These are phyloP conservation scores for Eurosta solidaginis DNA, from an alignment of 1,140 invertebrate genomes.

Conservation along the genomic window DNA sequence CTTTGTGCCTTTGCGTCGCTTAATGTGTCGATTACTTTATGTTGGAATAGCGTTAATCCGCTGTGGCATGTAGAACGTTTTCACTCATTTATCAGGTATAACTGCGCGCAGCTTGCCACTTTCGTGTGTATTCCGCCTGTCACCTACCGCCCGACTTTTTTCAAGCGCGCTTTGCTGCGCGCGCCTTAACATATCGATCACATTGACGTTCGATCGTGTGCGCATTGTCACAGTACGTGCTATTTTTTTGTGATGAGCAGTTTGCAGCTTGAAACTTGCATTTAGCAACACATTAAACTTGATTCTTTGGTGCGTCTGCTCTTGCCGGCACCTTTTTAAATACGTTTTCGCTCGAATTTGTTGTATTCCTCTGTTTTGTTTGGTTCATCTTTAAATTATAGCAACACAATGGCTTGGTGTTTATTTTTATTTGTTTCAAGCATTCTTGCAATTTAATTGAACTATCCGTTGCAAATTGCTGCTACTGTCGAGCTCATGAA, in stretches of 20 bases:
- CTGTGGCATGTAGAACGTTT: neutral
- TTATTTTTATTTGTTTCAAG: conserved; percentile 21
- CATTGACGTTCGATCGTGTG: neutral
- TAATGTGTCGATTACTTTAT: conserved; percentile 24
- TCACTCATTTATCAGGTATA: too few relatives aligned
- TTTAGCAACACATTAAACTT: too few relatives aligned
- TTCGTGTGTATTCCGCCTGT: too few relatives aligned
- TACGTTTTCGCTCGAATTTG: neutral
- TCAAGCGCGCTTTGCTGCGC: neutral
- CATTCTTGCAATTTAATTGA: conserved; percentile 20
- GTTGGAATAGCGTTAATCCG: neutral
- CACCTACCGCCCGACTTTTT: too few relatives aligned
- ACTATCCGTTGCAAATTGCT: conserved; percentile 23
- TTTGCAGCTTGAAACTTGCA: neutral
- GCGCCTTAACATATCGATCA: conserved; percentile 6
- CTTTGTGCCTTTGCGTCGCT: too few relatives aligned
- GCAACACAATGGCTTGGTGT: neutral
- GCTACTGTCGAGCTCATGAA: neutral
- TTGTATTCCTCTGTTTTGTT: neutral
- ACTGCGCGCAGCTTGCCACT: too few relatives aligned
- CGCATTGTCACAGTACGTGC: neutral
- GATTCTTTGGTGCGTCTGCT: too few relatives aligned
- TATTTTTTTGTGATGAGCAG: neutral
- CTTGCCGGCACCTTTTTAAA: neutral
- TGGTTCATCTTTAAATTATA: neutral